These are phyloP conservation scores for Bubalus kerabau DNA, from an alignment of 2,113 vertebrate species.

Conservation along the genomic window DNA sequence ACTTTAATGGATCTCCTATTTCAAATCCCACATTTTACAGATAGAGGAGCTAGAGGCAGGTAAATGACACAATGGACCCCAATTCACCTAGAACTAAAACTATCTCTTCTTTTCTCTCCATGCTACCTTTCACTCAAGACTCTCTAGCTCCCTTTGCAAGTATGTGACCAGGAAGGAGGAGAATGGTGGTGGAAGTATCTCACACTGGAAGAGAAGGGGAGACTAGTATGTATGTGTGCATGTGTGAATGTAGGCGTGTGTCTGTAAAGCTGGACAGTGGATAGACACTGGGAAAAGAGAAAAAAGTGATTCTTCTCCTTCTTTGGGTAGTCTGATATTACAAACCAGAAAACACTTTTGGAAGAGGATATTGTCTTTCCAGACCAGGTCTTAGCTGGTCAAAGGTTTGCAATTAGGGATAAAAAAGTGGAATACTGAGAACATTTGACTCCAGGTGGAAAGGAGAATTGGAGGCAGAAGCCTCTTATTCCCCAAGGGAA, in stretches of 20 bases:
- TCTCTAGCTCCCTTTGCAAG: not conserved
- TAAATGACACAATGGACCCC: not conserved
- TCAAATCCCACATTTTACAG: not conserved
- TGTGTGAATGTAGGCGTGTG: too few species aligned
- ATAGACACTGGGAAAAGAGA: not conserved
- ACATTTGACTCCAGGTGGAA: not conserved
- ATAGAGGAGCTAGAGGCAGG: not conserved
- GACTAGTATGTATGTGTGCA: accelerated
- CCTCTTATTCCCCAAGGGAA: not conserved
- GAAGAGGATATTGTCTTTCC: not conserved
- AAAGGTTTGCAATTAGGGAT: not conserved
- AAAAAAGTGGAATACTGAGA: not conserved
- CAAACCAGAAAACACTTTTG: not conserved
- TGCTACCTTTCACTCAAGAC: not conserved
- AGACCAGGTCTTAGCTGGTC: not conserved
- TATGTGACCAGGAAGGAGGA: not conserved
- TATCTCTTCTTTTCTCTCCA: not conserved
- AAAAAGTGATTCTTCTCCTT: not conserved
- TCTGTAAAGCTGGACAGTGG: too few species aligned
- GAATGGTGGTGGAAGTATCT: not conserved
- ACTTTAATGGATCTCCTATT: not conserved
- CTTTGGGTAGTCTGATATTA: not conserved
- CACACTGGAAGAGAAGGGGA: not conserved
- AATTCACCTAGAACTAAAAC: not conserved
- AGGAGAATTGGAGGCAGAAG: not conserved